phyloP scores from a whole-genome alignment of 2,888 invertebrate species.

The Volucella bombylans region DNA sequence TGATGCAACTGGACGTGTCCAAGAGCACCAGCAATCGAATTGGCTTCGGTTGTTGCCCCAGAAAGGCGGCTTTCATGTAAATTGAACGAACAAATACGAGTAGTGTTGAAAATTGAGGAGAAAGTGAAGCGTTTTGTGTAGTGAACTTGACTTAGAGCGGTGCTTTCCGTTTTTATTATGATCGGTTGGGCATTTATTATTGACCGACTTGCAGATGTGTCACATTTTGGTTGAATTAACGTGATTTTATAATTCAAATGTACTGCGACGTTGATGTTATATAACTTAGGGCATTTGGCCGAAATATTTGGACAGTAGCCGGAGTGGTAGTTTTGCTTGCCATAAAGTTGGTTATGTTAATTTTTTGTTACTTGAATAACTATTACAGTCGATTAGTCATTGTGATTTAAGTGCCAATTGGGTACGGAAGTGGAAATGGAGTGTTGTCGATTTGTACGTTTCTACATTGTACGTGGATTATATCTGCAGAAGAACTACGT shows the following conservation, averaged over 20 bases:
- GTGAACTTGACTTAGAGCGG: constrained; percentile 68
- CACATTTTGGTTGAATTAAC: neutral
- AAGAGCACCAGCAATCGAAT: constrained; percentile 23
- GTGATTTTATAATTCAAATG: constrained; percentile 27
- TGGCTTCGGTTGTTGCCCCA: constrained; percentile 59
- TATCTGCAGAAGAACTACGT: too few species aligned
- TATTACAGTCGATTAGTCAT: too few species aligned
- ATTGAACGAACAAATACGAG: constrained; percentile 14
- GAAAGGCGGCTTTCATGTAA: constrained; percentile 3
- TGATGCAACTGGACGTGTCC: constrained; percentile 37
- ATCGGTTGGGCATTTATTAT: constrained; percentile 20
- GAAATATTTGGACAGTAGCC: constrained; percentile 21
- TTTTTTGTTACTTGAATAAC: neutral
- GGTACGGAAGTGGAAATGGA: too few species aligned
- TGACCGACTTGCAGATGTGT: constrained; percentile 21
- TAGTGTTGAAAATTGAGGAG: constrained; percentile 22
- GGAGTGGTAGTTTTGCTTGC: constrained; percentile 2
- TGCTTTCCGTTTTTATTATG: constrained; percentile 18
- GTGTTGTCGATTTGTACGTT: too few species aligned
- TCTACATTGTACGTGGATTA: too few species aligned
- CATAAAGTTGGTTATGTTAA: constrained; percentile 30
- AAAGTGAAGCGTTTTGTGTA: constrained; percentile 51
- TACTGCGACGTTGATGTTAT: constrained; percentile 25
- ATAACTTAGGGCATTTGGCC: constrained; percentile 20
- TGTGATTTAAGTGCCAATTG: too few species aligned